phyloP scores from a whole-genome alignment of 2,113 vertebrate genomes.

The Limanda limanda region DNA sequence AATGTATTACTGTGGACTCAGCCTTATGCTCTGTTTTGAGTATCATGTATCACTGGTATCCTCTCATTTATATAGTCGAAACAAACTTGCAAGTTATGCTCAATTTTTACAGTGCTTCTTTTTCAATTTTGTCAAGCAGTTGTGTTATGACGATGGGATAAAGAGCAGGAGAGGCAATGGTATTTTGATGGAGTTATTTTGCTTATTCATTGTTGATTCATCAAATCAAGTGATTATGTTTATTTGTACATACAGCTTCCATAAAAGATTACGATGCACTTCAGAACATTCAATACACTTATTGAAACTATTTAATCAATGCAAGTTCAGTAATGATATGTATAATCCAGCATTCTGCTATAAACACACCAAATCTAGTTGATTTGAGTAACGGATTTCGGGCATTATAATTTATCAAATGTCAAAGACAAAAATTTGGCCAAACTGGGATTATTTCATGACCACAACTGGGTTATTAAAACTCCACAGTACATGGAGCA shows the following conservation, averaged over 20 bases:
- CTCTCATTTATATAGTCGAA: not conserved
- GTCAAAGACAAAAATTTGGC: too few relatives aligned
- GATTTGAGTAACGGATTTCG: too few relatives aligned
- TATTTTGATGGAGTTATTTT: not conserved
- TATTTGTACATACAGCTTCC: not conserved
- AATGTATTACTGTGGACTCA: not conserved
- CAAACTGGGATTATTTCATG: not conserved
- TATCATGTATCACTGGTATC: not conserved
- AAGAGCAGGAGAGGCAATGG: not conserved
- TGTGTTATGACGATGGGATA: not conserved
- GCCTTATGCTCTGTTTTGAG: not conserved
- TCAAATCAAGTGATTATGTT: not conserved
- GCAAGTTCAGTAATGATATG: not conserved
- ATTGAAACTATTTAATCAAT: not conserved
- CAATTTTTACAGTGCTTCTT: too few relatives aligned
- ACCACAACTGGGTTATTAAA: not conserved
- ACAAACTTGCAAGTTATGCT: too few relatives aligned
- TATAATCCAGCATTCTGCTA: not conserved
- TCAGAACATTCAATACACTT: not conserved
- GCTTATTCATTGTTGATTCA: not conserved
- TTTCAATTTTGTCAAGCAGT: not conserved
- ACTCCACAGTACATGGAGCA: not conserved
- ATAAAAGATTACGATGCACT: not conserved
- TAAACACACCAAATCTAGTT: too few relatives aligned
- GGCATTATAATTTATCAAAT: too few relatives aligned